Evolutionary conservation across 2,888 invertebrate species (phyloP).

Genomic region (Orchesella flavescens): DNA sequence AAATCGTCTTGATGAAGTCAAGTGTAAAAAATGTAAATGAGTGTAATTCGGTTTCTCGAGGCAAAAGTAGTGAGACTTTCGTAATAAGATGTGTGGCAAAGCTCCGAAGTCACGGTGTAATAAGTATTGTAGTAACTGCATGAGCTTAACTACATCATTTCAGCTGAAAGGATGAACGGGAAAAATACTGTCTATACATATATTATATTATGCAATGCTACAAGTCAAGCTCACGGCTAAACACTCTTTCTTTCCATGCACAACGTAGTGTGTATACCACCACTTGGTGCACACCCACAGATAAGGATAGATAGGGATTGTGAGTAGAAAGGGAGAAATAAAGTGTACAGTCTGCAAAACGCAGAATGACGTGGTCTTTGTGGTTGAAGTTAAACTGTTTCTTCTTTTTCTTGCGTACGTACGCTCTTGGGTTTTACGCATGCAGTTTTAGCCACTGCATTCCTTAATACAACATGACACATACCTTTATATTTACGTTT

Average conservation of each 20-base stretch:
- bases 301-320: too few species aligned
- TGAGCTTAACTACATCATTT: constrained; percentile 32
- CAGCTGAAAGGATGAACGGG: not conserved
- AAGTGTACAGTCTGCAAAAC: too few species aligned
- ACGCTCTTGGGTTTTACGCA: not conserved
- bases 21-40: constrained; percentile 69
- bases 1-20: constrained; percentile 66
- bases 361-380: not conserved
- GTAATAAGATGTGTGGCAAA: constrained; percentile 50
- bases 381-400: not conserved
- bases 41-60: constrained; percentile 65
- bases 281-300: too few species aligned
- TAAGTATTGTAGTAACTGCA: not conserved
- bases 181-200: not conserved
- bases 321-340: too few species aligned
- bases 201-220: not conserved
- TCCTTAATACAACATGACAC: not conserved
- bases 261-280: constrained; percentile 20
- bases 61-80: constrained; percentile 43
- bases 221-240: not conserved
- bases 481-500: not conserved
- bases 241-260: constrained; percentile 5
- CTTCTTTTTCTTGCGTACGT: not conserved
- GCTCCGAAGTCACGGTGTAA: not conserved
- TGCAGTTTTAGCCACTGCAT: not conserved